Conservation (phyloP, 2,113 vertebrate species). For the Rhineura floridana region DNA sequence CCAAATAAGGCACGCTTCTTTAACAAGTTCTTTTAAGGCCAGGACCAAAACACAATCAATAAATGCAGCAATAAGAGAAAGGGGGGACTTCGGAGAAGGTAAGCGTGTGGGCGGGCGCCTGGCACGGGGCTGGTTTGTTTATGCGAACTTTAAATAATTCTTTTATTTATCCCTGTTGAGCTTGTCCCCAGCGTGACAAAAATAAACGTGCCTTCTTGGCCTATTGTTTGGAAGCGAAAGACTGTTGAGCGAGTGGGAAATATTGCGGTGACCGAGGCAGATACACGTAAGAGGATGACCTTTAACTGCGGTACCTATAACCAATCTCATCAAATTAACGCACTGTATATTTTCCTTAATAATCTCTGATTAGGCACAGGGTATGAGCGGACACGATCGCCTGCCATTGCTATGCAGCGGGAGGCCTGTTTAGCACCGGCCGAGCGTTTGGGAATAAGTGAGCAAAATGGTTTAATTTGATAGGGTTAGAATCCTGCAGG, state of each 20-base stretch:
- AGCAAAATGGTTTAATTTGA: conserved; percentile 99
- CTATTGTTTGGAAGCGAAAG: conserved; percentile 90
- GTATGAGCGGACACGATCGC: conserved; percentile 95
- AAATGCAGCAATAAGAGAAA: not conserved
- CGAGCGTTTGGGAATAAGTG: conserved; percentile 99
- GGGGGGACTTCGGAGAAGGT: conserved; percentile 20
- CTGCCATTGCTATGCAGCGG: conserved; percentile 97
- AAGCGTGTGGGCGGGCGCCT: conserved; percentile 52
- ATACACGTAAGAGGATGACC: conserved; percentile 95
- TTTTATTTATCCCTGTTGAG: conserved; percentile 77
- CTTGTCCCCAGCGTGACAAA: conserved; percentile 76
- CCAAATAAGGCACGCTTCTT: conserved; percentile 38
- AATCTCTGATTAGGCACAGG: conserved; percentile 96
- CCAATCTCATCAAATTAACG: conserved; percentile 99
- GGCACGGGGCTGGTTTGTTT: conserved; percentile 76
- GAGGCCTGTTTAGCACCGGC: conserved; percentile 94
- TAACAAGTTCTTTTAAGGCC: not conserved
- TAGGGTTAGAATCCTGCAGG: conserved; percentile 99
- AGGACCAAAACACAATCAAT: not conserved
- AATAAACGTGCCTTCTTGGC: conserved; percentile 90
- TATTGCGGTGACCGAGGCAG: conserved; percentile 84
- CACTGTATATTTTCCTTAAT: conserved; percentile 99
- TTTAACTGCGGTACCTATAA: conserved; percentile 98
- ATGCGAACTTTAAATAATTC: conserved; percentile 82
- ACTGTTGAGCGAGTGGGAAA: conserved; percentile 74